These are phyloP conservation scores for Drosophila navojoa DNA, from an alignment of 1,140 invertebrate species.

Conservation along the genomic window DNA sequence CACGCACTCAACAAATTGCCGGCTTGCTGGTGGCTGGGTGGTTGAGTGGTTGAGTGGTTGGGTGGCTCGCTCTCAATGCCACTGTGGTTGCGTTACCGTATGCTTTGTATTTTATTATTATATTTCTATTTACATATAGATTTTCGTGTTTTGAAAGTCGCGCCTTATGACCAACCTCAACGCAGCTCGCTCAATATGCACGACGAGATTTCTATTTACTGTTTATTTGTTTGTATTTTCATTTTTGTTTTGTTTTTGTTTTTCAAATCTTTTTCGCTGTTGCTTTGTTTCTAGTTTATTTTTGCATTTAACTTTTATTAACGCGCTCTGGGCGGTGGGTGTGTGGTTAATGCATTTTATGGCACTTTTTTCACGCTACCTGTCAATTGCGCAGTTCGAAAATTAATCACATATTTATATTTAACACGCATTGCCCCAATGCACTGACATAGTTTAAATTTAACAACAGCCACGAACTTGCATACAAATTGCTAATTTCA, in stretches of 20 bases:
- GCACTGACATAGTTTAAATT: constrained; percentile 64
- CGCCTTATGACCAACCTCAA: constrained; percentile 73
- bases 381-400: constrained; percentile 49
- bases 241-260: constrained; percentile 30
- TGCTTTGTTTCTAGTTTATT: constrained; percentile 43
- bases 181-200: constrained; percentile 60
- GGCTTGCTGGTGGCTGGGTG: constrained; percentile 14
- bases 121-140: background rate
- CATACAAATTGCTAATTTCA: constrained; percentile 70
- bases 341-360: constrained; percentile 63
- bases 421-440: constrained; percentile 53
- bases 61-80: constrained; percentile 57
- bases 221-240: constrained; percentile 42
- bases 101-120: background rate
- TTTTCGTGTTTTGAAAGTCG: constrained; percentile 50
- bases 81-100: constrained; percentile 27
- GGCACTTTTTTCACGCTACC: constrained; percentile 40
- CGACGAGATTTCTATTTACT: constrained; percentile 47
- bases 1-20: constrained; percentile 35
- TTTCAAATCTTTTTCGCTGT: background rate
- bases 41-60: background rate
- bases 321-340: constrained; percentile 28
- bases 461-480: constrained; percentile 23
- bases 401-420: constrained; percentile 54
- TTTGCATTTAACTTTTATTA: constrained; percentile 44